Base-by-base conservation (phyloP, 2,888 invertebrate genomes). In the Platerodrilus igneus region DNA sequence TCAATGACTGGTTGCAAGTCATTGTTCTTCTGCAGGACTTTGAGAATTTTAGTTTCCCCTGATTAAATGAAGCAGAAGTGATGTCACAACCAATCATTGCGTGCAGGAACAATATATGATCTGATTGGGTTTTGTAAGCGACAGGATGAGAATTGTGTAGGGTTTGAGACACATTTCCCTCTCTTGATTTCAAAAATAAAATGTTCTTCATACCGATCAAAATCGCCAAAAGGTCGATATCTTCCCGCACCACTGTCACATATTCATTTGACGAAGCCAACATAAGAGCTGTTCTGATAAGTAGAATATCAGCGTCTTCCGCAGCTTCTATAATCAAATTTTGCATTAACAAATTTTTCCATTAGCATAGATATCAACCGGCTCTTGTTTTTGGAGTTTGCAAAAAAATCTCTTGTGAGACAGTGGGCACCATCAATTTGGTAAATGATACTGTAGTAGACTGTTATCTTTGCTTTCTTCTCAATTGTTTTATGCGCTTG, bases 141-240 rank as follows among this genome's bases (percentile, higher is more conserved):
- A n/a, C 14, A 27, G 8, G 14, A 27, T 11, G 10, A 27, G 27
- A 14, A 11, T 27, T 27, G 27, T 27, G 15, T 5, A 19, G 19
- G 19, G 19, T 19, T 19, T 19, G 19, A 19, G n/a, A n/a, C n/a
- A 27, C 6, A 11, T 11, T 11, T 23, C 10, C 4, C n/a, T 11
- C 13, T 27, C 11, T 15, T 11, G 9, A 13, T 21, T 32, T 32
- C 21, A 32, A 13, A 21, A 32, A 32, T 10, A 32, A 32, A 10
- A 32, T 21, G 21, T 32, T 32, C 4, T 32, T 32, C 21, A 22
- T 32, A 32, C 17, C 29, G 21, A 32, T 32, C 21, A 32, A 32
- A 19, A 32, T 32, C 20, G 21, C 32, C 22, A 32, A 21, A 32
- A 32, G 10, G 32, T 32, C 6, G 32, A 32, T 21, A 21, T 32